A percentile compares a stretch with the other conserved stretches of the same genome.
Evolutionary conservation across 1,140 invertebrate species (phyloP).

Genomic region (Hetaerina americana): DNA sequence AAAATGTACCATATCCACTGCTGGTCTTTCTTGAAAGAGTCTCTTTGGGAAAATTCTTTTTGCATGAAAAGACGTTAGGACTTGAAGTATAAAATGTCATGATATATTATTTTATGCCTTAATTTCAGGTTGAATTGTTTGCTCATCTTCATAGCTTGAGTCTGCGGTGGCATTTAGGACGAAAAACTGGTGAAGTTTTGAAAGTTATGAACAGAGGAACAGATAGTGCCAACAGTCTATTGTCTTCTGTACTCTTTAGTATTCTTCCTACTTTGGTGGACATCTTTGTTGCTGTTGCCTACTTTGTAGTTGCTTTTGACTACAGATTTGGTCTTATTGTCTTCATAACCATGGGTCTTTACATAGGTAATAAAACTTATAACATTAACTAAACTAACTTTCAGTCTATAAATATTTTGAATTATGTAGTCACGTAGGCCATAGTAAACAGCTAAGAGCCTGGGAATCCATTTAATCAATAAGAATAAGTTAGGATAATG

Average conservation of each 20-base stretch:
- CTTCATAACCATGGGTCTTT: slow-evolving; percentile 80
- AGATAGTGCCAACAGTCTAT: slow-evolving; percentile 82
- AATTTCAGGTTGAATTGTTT: slow-evolving; percentile 56
- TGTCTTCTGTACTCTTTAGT: slow-evolving; percentile 77
- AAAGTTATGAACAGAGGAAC: slow-evolving; percentile 91
- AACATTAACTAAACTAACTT: no score
- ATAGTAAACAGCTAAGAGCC: no score
- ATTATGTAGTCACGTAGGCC: no score
- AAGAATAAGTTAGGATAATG: no score
- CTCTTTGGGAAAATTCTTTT: slow-evolving; percentile 3
- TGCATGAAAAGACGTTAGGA: slow-evolving; percentile 1
- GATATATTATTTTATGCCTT: slow-evolving; percentile 15
- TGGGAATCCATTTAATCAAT: no score
- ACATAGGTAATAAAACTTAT: slow-evolving; percentile 61
- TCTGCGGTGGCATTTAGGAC: slow-evolving; percentile 75
- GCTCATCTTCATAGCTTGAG: slow-evolving; percentile 76
- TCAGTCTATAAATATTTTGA: no score
- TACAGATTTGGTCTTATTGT: slow-evolving; percentile 90
- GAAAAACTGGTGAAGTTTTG: slow-evolving; percentile 92
- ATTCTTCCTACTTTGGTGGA: slow-evolving; percentile 87
- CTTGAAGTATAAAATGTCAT: slow-evolving; percentile 5
- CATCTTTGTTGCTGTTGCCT: slow-evolving; percentile 83
- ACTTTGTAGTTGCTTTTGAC: slow-evolving; percentile 78
- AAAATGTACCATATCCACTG: no score
- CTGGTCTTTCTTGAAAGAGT: slow-evolving; percentile 2